phyloP scores from a whole-genome alignment of 2,888 invertebrate species.

The Sturmia bella region DNA sequence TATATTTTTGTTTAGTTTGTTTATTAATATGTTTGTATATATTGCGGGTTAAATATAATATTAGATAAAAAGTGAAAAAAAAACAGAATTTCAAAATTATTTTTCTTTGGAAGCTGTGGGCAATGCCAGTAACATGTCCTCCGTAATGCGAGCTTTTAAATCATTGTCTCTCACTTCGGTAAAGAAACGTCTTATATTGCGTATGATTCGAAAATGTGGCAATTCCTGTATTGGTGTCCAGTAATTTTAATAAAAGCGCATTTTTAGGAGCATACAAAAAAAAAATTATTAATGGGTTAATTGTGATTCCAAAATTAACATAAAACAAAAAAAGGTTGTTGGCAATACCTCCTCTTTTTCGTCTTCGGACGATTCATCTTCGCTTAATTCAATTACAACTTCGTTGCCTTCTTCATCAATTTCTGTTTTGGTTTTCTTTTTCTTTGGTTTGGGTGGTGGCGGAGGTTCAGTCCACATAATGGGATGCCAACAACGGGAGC shows the following conservation, averaged over 20 bases:
- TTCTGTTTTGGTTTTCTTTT: conserved; percentile 81
- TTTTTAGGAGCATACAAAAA: conserved; percentile 34
- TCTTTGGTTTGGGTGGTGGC: conserved; percentile 81
- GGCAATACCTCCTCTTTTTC: conserved; percentile 76
- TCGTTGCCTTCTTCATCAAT: conserved; percentile 81
- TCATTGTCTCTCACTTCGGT: conserved; percentile 81
- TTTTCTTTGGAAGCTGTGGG: conserved; percentile 77
- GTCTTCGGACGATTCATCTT: conserved; percentile 80
- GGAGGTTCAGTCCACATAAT: conserved; percentile 85
- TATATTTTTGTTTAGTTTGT: conserved; percentile 15
- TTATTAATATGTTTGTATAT: conserved; percentile 31
- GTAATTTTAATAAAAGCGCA: conserved; percentile 5
- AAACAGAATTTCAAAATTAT: conserved; percentile 10
- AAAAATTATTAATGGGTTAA: conserved; percentile 66
- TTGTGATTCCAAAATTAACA: conserved; percentile 37
- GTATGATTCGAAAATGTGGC: conserved; percentile 85
- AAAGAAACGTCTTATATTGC: conserved; percentile 83
- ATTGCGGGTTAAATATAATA: conserved; percentile 44
- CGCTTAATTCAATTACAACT: conserved; percentile 80
- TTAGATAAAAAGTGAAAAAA: conserved; percentile 18
- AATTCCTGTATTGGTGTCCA: conserved; percentile 81
- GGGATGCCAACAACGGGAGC: conserved; percentile 85
- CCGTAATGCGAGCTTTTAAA: conserved; percentile 79
- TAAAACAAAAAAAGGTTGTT: conserved; percentile 60
- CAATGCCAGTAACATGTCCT: conserved; percentile 81